phyloP scores from a whole-genome alignment of 2,888 invertebrate species.

The Pilophorus perplexus region DNA sequence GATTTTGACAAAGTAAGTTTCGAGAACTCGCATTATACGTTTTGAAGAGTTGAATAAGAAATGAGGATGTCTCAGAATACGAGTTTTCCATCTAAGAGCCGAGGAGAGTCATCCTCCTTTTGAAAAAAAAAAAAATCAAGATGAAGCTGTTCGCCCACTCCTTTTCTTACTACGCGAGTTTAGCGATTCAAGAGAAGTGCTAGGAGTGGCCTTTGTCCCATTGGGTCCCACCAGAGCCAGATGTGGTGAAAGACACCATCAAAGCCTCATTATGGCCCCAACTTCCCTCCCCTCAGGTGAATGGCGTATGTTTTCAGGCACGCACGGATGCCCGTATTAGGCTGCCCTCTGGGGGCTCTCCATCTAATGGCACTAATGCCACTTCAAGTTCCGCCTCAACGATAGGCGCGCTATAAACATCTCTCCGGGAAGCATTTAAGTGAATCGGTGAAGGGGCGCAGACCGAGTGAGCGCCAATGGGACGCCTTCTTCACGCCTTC shows the following conservation, averaged over 20 bases:
- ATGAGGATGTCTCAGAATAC: not conserved
- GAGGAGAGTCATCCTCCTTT: conserved; percentile 21
- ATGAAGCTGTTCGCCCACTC: conserved; percentile 14
- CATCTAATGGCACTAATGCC: conserved; percentile 14
- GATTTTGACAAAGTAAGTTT: not conserved
- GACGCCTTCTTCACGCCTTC: no score
- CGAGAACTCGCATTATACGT: not conserved
- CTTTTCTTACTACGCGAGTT: conserved; percentile 17
- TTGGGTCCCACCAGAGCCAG: conserved; percentile 13
- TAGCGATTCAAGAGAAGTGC: conserved; percentile 29
- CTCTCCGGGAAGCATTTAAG: no score
- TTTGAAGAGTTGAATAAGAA: not conserved
- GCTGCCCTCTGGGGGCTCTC: not conserved
- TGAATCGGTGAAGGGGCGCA: no score
- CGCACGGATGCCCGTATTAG: not conserved
- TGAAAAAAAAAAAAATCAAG: not conserved
- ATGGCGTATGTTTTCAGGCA: conserved; percentile 29
- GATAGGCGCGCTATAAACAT: conserved; percentile 15
- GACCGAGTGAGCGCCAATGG: no score
- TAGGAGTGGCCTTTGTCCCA: conserved; percentile 20
- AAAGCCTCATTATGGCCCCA: conserved; percentile 27
- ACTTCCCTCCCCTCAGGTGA: no score
- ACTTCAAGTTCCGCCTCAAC: conserved; percentile 11
- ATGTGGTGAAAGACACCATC: conserved; percentile 27
- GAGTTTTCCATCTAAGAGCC: not conserved